A percentile compares a stretch with the other conserved stretches of the same genome.
Conservation (phyloP, 2,888 invertebrate genomes). For the Abscondita cerata region DNA sequence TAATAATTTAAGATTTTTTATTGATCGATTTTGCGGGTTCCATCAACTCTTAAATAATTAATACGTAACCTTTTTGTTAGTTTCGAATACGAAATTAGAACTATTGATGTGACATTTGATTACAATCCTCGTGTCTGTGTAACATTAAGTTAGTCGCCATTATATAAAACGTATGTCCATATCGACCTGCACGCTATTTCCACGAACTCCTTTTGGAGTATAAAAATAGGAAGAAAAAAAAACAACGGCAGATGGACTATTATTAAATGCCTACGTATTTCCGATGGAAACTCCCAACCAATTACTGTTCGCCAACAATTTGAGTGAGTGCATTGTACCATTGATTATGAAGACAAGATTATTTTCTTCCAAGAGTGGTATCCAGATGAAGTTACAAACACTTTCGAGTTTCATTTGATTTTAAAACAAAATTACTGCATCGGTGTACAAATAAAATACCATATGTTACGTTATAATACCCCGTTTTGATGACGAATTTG, state of each 20-base stretch:
- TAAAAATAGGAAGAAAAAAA: not conserved
- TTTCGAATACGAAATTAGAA: slow-evolving; percentile 13
- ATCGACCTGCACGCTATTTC: slow-evolving; percentile 30
- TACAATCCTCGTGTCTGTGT: slow-evolving; percentile 23
- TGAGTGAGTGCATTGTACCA: too few relatives aligned
- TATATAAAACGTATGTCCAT: slow-evolving; percentile 9
- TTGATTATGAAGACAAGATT: too few relatives aligned
- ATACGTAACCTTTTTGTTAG: slow-evolving; percentile 10
- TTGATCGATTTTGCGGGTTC: not conserved
- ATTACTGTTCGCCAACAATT: too few relatives aligned
- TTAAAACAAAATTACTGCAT: too few relatives aligned
- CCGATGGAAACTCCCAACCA: too few relatives aligned
- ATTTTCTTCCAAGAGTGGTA: too few relatives aligned
- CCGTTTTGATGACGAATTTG: too few relatives aligned
- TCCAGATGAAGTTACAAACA: too few relatives aligned
- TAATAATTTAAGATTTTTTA: not conserved
- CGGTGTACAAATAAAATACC: too few relatives aligned
- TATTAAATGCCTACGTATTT: too few relatives aligned
- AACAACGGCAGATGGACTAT: slow-evolving; percentile 13
- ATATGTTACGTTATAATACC: too few relatives aligned
- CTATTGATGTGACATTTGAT: slow-evolving; percentile 31
- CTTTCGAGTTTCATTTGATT: too few relatives aligned
- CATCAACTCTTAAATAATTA: slow-evolving; percentile 18
- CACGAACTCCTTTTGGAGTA: slow-evolving; percentile 13
- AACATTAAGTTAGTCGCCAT: slow-evolving; percentile 20